Percentiles rank a stretch among this genome's conserved stretches.
Conservation (phyloP, 2,888 invertebrate species). For the Homarus gammarus region DNA sequence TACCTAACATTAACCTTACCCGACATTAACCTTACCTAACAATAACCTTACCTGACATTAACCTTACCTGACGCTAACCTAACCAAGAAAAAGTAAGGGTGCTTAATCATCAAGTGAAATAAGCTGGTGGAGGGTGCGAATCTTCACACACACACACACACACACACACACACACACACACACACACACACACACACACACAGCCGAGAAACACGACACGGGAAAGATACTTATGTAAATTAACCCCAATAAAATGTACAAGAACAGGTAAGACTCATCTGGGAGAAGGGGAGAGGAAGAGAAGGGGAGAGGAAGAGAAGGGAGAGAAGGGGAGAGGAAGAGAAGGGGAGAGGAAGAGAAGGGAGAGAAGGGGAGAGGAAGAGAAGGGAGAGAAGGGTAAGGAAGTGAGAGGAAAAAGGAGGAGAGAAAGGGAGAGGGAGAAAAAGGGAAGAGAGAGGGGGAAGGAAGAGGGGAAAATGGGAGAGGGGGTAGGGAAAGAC, state of each 20-base stretch:
- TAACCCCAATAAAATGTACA: no score
- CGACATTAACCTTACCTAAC: no score
- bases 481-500: not conserved
- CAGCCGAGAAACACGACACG: no score
- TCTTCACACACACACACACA: not conserved
- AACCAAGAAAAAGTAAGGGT: no score
- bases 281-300: not conserved
- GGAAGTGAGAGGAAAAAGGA: not conserved
- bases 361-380: not conserved
- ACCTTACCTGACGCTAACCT: no score
- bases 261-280: no score
- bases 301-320: not conserved
- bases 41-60: no score
- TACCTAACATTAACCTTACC: no score
- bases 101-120: no score
- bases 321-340: not conserved
- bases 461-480: not conserved
- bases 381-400: not conserved
- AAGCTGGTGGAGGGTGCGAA: no score
- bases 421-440: not conserved
- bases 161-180: constrained; percentile 27
- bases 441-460: not conserved
- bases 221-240: no score
- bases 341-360: not conserved
- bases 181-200: constrained; percentile 29